Evolutionary conservation across 2,888 invertebrate genomes (phyloP).

Genomic region (Sesia apiformis): DNA sequence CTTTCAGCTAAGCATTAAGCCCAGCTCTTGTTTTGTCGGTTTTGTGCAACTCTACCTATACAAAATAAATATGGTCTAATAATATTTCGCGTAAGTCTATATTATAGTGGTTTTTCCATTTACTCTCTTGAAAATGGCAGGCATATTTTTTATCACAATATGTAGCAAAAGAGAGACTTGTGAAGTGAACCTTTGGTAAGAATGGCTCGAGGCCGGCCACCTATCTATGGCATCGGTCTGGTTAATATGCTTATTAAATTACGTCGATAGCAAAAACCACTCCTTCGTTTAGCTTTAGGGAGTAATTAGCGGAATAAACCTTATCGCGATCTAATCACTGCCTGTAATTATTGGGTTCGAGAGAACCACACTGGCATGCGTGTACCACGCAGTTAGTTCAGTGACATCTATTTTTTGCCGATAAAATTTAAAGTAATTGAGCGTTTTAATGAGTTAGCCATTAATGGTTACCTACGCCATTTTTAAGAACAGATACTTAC

Average conservation of each 20-base stretch:
- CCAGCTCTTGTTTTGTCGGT: no score
- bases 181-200: constrained; percentile 9
- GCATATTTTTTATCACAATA: no score
- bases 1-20: no score
- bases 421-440: not conserved
- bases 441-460: not conserved
- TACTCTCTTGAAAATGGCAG: no score
- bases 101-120: no score
- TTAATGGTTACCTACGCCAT: not conserved
- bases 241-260: constrained; percentile 72
- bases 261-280: constrained; percentile 67
- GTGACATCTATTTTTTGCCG: not conserved
- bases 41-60: no score
- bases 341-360: constrained; percentile 62
- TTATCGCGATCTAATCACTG: constrained; percentile 67
- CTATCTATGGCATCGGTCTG: constrained; percentile 64
- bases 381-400: not conserved
- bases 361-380: constrained; percentile 28
- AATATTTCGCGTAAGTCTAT: no score
- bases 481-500: no score
- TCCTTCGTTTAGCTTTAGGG: constrained; percentile 68
- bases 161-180: no score
- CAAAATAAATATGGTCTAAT: no score
- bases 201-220: constrained; percentile 46
- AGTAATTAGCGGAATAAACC: constrained; percentile 70